A percentile compares a stretch with the other conserved stretches of the same genome.
Evolutionary conservation across 2,113 vertebrate genomes (phyloP).

Genomic region (Vulpes ferrilata): DNA sequence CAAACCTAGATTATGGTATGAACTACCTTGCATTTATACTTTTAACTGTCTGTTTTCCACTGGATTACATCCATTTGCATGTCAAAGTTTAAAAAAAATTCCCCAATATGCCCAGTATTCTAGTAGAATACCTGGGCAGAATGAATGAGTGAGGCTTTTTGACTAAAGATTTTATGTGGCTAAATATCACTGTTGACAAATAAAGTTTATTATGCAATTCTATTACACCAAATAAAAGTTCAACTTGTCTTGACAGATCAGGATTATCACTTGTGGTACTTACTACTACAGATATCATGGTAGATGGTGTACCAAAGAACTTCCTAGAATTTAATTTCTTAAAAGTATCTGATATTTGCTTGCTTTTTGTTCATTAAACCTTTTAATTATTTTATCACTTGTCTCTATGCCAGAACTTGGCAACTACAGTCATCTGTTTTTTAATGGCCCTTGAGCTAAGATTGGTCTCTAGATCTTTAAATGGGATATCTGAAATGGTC

Average conservation of each 20-base stretch:
- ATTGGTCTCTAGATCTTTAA: not conserved
- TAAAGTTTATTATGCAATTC: not conserved
- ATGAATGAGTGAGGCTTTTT: not conserved
- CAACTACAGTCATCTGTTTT: not conserved
- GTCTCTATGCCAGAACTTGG: not conserved
- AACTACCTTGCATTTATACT: not conserved
- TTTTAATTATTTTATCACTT: not conserved
- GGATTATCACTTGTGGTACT: not conserved
- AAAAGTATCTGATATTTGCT: not conserved
- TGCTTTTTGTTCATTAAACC: not conserved
- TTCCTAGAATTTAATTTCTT: not conserved
- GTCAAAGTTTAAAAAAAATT: not conserved
- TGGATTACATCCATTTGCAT: not conserved
- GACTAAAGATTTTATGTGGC: not conserved
- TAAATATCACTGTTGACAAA: not conserved
- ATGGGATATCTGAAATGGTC: not conserved
- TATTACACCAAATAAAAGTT: not conserved
- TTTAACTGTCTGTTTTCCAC: not conserved
- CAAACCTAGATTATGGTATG: not conserved
- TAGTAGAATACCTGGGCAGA: not conserved
- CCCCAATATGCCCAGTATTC: not conserved
- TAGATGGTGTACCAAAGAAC: not conserved
- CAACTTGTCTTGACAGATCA: not conserved
- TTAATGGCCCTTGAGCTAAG: not conserved
- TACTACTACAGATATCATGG: not conserved